Evolutionary conservation across 1,140 invertebrate genomes (phyloP).

Genomic region (Telenomus remus): DNA sequence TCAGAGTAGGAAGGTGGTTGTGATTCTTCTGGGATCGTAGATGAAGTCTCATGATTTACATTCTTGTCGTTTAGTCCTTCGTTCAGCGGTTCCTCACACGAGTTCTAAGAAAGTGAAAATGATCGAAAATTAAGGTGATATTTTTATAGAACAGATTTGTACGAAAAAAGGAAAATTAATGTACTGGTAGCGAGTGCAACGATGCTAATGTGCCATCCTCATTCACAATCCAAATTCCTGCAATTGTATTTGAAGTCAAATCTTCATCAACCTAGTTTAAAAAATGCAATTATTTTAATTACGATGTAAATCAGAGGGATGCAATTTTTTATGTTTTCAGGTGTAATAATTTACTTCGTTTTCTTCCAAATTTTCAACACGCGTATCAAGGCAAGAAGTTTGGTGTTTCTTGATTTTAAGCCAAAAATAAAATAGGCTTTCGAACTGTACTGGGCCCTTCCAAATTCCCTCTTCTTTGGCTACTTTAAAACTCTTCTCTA

Average conservation of each 20-base stretch:
- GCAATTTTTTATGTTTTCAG: neutral
- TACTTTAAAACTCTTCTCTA: neutral
- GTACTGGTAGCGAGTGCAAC: neutral
- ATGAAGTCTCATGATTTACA: neutral
- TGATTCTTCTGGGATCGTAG: neutral
- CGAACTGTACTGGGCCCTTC: neutral
- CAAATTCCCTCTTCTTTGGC: slow-evolving; percentile 1
- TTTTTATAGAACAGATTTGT: neutral
- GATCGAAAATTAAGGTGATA: neutral
- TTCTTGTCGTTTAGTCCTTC: neutral
- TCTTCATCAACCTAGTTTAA: neutral
- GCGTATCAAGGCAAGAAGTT: neutral
- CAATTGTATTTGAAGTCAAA: neutral
- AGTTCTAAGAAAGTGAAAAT: neutral
- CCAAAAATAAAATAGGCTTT: neutral
- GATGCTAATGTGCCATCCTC: neutral
- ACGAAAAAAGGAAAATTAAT: neutral
- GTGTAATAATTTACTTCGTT: neutral
- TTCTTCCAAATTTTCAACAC: neutral
- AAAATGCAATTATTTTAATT: neutral
- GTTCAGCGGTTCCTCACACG: neutral
- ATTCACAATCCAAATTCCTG: neutral
- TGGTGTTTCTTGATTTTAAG: neutral
- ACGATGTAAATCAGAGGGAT: neutral
- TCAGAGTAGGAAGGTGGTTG: neutral